These are phyloP conservation scores for Tigriopus californicus DNA, from an alignment of 2,888 invertebrate species.

Conservation along the genomic window DNA sequence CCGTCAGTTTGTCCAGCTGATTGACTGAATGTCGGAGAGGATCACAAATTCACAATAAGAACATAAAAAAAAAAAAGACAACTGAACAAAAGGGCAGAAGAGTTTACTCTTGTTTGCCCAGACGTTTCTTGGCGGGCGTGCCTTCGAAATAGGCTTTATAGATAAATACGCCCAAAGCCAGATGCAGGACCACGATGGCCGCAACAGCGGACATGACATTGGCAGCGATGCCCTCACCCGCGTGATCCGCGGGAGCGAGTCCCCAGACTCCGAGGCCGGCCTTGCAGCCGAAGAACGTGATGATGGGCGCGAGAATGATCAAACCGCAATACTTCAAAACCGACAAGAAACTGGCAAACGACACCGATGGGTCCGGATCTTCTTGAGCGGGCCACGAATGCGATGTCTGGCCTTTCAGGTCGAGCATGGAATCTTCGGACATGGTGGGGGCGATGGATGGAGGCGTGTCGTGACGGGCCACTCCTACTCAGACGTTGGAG, in stretches of 20 bases:
- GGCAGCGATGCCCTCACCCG: constrained; percentile 33
- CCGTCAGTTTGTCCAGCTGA: too few species aligned
- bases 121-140: neutral
- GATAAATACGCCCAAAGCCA: constrained; percentile 56
- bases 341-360: constrained; percentile 37
- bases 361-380: neutral
- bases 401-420: too few species aligned
- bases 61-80: too few species aligned
- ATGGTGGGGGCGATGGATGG: too few species aligned
- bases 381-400: too few species aligned
- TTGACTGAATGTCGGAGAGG: too few species aligned
- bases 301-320: constrained; percentile 53
- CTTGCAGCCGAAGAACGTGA: constrained; percentile 43
- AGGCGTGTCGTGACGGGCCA: too few species aligned
- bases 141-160: constrained; percentile 28
- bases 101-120: neutral
- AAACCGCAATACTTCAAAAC: constrained; percentile 54
- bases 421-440: too few species aligned
- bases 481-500: too few species aligned
- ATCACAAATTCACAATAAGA: too few species aligned
- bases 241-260: neutral
- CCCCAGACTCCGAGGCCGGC: neutral
- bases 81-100: too few species aligned
- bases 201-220: constrained; percentile 60
- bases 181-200: constrained; percentile 51